These are phyloP conservation scores for Charina bottae DNA, from an alignment of 2,113 vertebrate genomes.

Conservation along the genomic window DNA sequence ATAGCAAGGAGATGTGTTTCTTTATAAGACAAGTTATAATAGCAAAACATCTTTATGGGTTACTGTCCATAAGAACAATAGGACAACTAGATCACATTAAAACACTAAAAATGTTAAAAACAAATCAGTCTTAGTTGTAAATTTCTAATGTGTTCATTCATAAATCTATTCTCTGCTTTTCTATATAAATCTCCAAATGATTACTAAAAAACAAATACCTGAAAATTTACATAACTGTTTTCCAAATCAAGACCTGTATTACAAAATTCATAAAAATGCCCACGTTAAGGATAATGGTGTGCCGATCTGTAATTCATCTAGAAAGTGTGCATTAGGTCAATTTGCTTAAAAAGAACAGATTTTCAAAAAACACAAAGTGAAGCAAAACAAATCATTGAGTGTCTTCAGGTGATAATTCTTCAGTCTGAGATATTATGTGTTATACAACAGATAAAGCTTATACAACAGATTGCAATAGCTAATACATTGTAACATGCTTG, in stretches of 20 bases:
- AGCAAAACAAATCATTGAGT: not conserved
- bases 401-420: not conserved
- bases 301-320: not conserved
- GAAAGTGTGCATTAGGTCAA: not conserved
- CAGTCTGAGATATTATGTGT: not conserved
- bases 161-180: not conserved
- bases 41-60: not conserved
- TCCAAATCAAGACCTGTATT: not conserved
- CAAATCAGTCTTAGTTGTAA: not conserved
- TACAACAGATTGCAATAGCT: not conserved
- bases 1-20: not conserved
- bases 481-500: constrained; percentile 29
- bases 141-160: not conserved
- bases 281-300: not conserved
- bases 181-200: not conserved
- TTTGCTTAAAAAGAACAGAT: not conserved
- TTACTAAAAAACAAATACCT: not conserved
- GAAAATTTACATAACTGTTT: not conserved
- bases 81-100: not conserved
- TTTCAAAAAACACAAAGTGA: not conserved
- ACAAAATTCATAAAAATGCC: not conserved
- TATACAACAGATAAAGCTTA: not conserved
- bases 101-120: not conserved
- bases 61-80: not conserved
- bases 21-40: not conserved